These are phyloP conservation scores for Clunio marinus DNA, from an alignment of 2,888 invertebrate genomes.

Conservation along the genomic window DNA sequence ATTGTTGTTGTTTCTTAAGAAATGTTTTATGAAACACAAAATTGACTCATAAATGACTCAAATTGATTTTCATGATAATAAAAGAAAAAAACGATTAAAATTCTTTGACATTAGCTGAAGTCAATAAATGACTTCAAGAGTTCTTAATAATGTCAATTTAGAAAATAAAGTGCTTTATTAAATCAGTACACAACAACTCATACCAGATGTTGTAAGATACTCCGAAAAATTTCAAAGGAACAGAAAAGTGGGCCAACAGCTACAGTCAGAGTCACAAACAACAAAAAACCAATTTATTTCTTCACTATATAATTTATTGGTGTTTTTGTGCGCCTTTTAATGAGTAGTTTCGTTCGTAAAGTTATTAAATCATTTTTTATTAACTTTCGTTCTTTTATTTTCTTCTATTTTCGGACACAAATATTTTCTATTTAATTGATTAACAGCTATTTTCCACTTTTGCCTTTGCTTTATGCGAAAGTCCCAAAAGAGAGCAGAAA, in stretches of 20 bases:
- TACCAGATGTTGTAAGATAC: neutral
- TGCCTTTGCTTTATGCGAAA: neutral
- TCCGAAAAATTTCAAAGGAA: neutral
- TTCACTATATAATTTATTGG: neutral
- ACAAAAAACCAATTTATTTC: neutral
- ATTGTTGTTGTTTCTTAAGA: too few relatives aligned
- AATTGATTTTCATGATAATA: neutral
- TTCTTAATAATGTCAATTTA: neutral
- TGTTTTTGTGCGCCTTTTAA: conserved; percentile 6
- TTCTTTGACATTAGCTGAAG: too few relatives aligned
- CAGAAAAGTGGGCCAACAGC: conserved; percentile 19
- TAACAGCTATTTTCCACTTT: conserved; percentile 32
- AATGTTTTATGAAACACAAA: too few relatives aligned
- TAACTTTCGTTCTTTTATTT: conserved; percentile 14
- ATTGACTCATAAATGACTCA: too few relatives aligned
- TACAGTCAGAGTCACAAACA: neutral
- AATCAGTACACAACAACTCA: neutral
- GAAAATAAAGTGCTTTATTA: neutral
- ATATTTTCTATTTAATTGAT: conserved; percentile 36
- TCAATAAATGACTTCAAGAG: too few relatives aligned
- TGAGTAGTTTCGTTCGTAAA: conserved; percentile 27
- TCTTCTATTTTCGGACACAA: conserved; percentile 6
- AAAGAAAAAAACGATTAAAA: neutral
- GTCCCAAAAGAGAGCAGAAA: neutral
- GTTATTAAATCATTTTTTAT: conserved; percentile 37